Conservation (phyloP, 2,797 vertebrate species). For the Heteromormyrus szaboi region DNA sequence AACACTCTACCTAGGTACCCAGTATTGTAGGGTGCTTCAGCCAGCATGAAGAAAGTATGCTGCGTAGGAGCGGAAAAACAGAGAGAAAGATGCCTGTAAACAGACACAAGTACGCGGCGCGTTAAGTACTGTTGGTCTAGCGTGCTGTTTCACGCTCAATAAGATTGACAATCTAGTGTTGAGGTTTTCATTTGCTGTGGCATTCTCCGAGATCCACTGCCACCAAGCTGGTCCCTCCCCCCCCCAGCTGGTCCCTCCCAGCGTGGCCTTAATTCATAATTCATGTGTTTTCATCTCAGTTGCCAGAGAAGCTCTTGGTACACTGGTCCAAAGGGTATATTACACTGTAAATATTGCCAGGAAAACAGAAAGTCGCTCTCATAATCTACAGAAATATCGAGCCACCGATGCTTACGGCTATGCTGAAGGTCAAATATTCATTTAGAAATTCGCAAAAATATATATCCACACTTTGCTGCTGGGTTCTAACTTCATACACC, state of each 20-base stretch:
- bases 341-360: constrained; percentile 37
- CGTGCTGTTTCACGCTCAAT: not conserved
- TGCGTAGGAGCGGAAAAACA: not conserved
- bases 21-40: not conserved
- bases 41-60: not conserved
- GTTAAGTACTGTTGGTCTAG: not conserved
- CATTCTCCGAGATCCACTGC: not conserved
- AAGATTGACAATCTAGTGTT: not conserved
- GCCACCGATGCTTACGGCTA: constrained; percentile 21
- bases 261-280: constrained; percentile 37
- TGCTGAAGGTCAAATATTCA: constrained; percentile 55
- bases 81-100: not conserved
- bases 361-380: not conserved
- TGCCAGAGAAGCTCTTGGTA: constrained; percentile 29
- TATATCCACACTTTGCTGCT: constrained; percentile 42
- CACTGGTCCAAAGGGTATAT: constrained; percentile 35
- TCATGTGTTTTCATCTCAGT: constrained; percentile 37
- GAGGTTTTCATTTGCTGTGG: not conserved
- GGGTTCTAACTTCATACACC: constrained; percentile 35
- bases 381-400: constrained; percentile 31
- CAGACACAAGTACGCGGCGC: not conserved
- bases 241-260: not conserved
- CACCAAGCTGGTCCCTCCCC: not conserved
- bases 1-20: not conserved
- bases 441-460: constrained; percentile 49